phyloP scores from a whole-genome alignment of 1,140 invertebrate species.

The Sminthurinus signatus region DNA sequence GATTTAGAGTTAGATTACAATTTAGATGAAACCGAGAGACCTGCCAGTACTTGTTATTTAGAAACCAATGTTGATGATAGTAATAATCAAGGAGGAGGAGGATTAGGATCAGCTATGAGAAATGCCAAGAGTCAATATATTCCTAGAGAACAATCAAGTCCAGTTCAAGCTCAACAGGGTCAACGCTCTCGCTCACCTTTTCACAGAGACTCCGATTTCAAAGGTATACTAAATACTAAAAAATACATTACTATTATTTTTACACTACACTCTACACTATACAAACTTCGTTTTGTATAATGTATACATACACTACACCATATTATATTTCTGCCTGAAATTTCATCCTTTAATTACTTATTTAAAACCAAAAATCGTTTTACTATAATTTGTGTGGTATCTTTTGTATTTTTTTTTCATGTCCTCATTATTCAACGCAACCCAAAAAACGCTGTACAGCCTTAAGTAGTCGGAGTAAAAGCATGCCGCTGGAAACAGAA shows the following conservation, averaged over 20 bases:
- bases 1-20: slow-evolving; percentile 40
- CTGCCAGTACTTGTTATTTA: slow-evolving; percentile 37
- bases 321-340: no score
- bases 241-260: no score
- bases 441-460: slow-evolving; percentile 22
- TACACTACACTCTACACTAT: no score
- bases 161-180: neutral
- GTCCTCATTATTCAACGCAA: neutral
- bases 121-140: slow-evolving; percentile 38
- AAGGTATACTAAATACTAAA: no score
- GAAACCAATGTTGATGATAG: slow-evolving; percentile 36
- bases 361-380: no score
- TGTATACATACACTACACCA: no score
- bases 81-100: neutral
- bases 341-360: no score
- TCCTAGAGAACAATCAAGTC: slow-evolving; percentile 7
- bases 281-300: no score
- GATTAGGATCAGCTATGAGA: slow-evolving; percentile 13
- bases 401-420: no score
- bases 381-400: no score
- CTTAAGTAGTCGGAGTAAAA: slow-evolving; percentile 34
- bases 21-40: slow-evolving; percentile 37
- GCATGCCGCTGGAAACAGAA: slow-evolving; percentile 41
- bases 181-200: no score
- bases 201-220: no score